Evolutionary conservation across 2,797 vertebrate genomes (phyloP).

Genomic region (Falco cherrug): DNA sequence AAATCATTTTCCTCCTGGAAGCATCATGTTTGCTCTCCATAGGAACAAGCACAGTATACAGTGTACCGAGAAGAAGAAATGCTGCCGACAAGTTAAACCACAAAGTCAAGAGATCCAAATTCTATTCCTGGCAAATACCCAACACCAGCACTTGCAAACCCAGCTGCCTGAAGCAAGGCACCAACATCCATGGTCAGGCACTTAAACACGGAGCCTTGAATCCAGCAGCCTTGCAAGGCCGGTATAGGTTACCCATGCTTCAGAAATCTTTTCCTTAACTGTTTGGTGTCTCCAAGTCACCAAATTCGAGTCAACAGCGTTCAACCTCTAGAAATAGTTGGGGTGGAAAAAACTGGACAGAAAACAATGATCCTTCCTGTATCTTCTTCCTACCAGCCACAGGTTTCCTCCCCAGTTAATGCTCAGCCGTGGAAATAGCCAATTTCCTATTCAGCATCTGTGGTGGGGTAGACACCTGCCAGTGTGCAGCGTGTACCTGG

Average conservation of each 20-base stretch:
- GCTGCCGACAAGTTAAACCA: constrained; percentile 37
- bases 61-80: neutral
- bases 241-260: neutral
- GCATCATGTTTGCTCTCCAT: neutral
- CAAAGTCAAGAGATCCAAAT: constrained; percentile 23
- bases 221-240: neutral
- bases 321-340: neutral
- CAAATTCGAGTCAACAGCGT: neutral
- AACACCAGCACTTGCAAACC: constrained; percentile 36
- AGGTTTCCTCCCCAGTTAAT: neutral
- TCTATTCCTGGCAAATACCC: constrained; percentile 43
- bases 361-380: neutral
- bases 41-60: neutral
- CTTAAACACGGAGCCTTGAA: neutral
- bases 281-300: neutral
- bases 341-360: neutral
- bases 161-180: neutral
- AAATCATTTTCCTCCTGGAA: neutral
- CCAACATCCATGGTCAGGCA: constrained; percentile 11
- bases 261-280: constrained; percentile 14
- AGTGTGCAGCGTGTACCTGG: neutral
- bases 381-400: neutral
- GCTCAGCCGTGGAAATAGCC: neutral
- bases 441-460: neutral
- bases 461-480: neutral